Percentiles rank a stretch among this genome's conserved stretches.
These are phyloP conservation scores for Australoheros facetus DNA, from an alignment of 2,797 vertebrate genomes.

Conservation along the genomic window DNA sequence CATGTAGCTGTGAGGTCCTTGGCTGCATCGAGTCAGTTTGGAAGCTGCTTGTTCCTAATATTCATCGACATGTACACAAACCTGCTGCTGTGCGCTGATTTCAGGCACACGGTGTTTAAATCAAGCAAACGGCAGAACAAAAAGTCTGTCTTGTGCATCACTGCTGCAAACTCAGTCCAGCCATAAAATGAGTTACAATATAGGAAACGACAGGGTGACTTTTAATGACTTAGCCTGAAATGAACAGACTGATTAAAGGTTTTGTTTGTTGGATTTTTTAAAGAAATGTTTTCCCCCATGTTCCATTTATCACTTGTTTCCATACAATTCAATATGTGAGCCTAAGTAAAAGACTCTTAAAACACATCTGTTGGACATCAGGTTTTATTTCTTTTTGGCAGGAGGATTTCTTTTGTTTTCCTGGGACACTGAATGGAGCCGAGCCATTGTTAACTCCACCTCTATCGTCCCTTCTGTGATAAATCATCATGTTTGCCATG, in stretches of 20 bases:
- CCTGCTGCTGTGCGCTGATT: slow-evolving; percentile 15
- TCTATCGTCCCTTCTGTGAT: not conserved
- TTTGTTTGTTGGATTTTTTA: not conserved
- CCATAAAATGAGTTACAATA: not conserved
- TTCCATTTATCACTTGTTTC: not conserved
- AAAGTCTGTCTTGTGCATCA: not conserved
- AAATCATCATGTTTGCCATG: not conserved
- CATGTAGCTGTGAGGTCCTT: not conserved
- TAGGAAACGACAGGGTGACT: not conserved
- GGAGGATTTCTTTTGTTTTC: not conserved
- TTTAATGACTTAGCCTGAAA: not conserved
- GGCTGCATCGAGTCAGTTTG: slow-evolving; percentile 1
- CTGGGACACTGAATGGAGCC: not conserved
- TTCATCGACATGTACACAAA: slow-evolving; percentile 19
- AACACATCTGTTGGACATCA: slow-evolving; percentile 3
- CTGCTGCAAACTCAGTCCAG: not conserved
- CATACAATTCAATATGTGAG: too few species aligned
- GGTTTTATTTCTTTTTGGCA: not conserved
- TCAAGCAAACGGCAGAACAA: not conserved
- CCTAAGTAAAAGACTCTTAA: not conserved
- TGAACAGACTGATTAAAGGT: not conserved
- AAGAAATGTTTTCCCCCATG: accelerated
- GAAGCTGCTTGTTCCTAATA: slow-evolving; percentile 15
- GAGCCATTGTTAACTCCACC: not conserved
- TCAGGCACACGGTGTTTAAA: not conserved